Evolutionary conservation across 2,888 invertebrate species (phyloP).

Genomic region (Mayetiola destructor): DNA sequence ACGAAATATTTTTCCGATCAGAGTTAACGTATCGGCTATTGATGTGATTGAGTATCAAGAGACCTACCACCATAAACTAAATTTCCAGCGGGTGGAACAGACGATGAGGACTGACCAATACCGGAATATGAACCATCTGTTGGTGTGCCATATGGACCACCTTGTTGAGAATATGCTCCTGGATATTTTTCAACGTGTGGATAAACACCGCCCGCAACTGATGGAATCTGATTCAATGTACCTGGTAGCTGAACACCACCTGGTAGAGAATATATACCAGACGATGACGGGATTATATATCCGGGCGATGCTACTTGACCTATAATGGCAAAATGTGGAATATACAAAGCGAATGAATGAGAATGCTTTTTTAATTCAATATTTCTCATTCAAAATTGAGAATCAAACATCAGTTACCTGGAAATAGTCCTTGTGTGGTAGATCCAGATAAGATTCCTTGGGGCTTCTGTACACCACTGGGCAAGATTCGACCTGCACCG

Average conservation of each 20-base stretch:
- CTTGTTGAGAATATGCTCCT: not conserved
- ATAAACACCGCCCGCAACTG: not conserved
- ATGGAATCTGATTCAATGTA: too few species aligned
- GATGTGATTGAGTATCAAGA: too few species aligned
- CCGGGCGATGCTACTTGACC: too few species aligned
- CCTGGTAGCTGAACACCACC: not conserved
- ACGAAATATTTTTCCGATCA: not conserved
- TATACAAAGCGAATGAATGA: too few species aligned
- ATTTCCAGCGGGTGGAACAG: not conserved
- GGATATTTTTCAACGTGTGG: not conserved
- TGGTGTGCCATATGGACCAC: constrained; percentile 14
- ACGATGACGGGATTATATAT: too few species aligned
- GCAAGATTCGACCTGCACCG: not conserved
- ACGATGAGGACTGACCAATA: not conserved
- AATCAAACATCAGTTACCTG: too few species aligned
- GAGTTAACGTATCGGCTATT: not conserved
- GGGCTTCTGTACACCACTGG: too few species aligned
- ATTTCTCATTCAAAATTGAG: too few species aligned
- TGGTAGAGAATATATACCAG: not conserved
- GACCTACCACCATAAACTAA: not conserved
- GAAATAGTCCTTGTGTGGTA: too few species aligned
- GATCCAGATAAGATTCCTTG: too few species aligned
- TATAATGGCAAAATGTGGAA: too few species aligned
- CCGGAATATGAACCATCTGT: not conserved
- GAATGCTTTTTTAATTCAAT: too few species aligned